These are phyloP conservation scores for Atherix ibis DNA, from an alignment of 2,888 invertebrate genomes.

Conservation along the genomic window DNA sequence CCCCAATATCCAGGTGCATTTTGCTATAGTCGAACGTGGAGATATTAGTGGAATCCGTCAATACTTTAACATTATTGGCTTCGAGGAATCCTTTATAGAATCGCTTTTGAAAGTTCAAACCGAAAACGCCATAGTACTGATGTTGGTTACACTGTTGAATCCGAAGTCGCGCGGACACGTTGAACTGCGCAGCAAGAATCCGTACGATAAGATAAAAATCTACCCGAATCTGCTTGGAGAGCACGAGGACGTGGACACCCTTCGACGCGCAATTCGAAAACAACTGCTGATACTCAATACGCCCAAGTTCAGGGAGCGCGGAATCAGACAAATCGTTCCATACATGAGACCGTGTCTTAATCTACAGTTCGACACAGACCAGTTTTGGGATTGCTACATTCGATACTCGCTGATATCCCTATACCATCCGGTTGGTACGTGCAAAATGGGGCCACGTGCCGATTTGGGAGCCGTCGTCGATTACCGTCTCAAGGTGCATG, in stretches of 20 bases:
- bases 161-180: slow-evolving; percentile 39
- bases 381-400: neutral
- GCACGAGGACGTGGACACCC: slow-evolving; percentile 38
- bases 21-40: neutral
- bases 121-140: neutral
- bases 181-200: slow-evolving; percentile 36
- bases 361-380: neutral
- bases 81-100: neutral
- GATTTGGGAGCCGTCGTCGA: neutral
- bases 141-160: slow-evolving; percentile 18
- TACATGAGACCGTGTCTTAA: neutral
- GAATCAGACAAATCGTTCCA: neutral
- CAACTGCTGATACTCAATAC: neutral
- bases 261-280: slow-evolving; percentile 33
- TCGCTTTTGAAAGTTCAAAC: neutral
- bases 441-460: neutral
- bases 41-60: neutral
- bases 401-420: neutral
- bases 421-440: neutral
- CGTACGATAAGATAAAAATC: slow-evolving; percentile 43
- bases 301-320: neutral
- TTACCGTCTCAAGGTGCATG: neutral
- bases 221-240: slow-evolving; percentile 49
- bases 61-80: neutral
- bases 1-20: slow-evolving; percentile 41